Percentiles rank a stretch among this genome's conserved stretches.
Conservation (phyloP, 2,113 vertebrate genomes). For the Lagopus muta region DNA sequence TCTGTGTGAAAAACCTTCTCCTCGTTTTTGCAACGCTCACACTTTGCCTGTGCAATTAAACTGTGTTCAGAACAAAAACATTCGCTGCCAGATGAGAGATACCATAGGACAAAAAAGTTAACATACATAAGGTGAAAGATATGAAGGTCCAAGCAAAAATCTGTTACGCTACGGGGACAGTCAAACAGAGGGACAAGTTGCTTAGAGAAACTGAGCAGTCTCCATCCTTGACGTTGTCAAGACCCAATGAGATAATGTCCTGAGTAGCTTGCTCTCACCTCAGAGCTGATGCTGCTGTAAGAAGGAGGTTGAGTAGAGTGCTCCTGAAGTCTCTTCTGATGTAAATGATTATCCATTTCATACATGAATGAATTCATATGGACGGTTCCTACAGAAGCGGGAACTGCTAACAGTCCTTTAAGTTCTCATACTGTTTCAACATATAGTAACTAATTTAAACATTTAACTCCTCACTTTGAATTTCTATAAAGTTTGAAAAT, state of each 20-base stretch:
- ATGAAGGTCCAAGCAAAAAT: neutral
- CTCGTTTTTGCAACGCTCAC: neutral
- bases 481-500: neutral
- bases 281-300: neutral
- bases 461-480: neutral
- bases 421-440: neutral
- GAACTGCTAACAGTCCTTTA: neutral
- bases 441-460: neutral
- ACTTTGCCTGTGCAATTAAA: neutral
- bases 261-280: neutral
- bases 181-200: neutral
- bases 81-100: neutral
- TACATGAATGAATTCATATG: neutral
- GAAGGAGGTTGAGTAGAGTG: neutral
- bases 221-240: neutral
- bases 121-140: neutral
- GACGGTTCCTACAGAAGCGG: neutral
- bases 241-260: fast-evolving
- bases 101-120: neutral
- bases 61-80: neutral
- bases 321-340: neutral
- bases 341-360: neutral
- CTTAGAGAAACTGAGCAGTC: neutral
- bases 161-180: neutral
- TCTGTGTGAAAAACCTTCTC: too few species aligned